These are phyloP conservation scores for Cricetomys ansorgei DNA, from an alignment of 2,113 vertebrate species.

Conservation along the genomic window DNA sequence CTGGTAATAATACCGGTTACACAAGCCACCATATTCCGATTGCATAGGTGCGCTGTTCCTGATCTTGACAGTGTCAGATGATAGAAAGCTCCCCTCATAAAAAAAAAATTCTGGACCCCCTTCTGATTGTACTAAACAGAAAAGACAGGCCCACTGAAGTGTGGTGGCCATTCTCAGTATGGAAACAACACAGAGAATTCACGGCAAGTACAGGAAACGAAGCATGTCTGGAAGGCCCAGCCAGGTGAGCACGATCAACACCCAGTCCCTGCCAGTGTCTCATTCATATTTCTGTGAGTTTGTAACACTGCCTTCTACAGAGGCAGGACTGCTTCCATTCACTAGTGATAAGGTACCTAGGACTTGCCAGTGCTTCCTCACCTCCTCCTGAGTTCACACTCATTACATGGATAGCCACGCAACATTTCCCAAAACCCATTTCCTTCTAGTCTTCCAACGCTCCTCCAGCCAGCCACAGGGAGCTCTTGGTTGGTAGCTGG, in stretches of 20 bases:
- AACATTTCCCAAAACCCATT: not conserved
- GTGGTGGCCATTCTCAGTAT: not conserved
- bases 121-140: no score
- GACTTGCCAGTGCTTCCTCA: not conserved
- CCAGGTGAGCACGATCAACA: not conserved
- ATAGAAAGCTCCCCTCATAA: not conserved
- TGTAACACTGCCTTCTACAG: not conserved
- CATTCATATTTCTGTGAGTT: not conserved
- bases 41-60: not conserved
- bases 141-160: not conserved
- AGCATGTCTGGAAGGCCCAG: not conserved
- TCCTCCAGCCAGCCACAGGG: not conserved
- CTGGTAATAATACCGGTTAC: not conserved
- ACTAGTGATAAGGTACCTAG: not conserved
- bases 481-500: not conserved
- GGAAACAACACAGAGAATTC: not conserved
- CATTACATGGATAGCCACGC: not conserved
- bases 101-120: not conserved
- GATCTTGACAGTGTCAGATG: not conserved
- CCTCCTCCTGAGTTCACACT: not conserved
- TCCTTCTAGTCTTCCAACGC: not conserved
- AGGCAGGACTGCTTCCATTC: not conserved
- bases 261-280: not conserved
- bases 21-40: no score
- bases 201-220: not conserved